A percentile compares a stretch with the other conserved stretches of the same genome.
These are phyloP conservation scores for Mesembrinibis cayennensis DNA, from an alignment of 2,113 vertebrate genomes.

Conservation along the genomic window DNA sequence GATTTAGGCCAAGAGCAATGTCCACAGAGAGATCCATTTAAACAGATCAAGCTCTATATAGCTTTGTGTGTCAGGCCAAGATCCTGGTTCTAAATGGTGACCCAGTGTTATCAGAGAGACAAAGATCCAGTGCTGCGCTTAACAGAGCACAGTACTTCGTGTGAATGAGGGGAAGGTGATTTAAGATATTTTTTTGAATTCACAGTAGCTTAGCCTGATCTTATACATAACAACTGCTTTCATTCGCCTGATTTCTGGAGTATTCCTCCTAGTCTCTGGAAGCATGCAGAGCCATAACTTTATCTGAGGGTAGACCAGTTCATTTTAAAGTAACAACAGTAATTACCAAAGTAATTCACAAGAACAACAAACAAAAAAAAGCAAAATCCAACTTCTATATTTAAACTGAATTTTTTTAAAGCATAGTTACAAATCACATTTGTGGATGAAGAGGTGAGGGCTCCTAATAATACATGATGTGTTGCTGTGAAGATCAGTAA, in stretches of 20 bases:
- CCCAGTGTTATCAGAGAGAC: background rate
- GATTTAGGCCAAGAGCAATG: background rate
- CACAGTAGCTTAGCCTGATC: background rate
- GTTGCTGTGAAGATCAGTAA: background rate
- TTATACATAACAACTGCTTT: background rate
- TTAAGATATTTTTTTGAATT: background rate
- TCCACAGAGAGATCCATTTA: background rate
- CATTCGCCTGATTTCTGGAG: background rate
- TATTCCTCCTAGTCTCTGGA: background rate
- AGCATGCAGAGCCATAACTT: background rate
- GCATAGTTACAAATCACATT: background rate
- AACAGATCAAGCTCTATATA: background rate
- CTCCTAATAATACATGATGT: background rate
- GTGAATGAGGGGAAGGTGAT: background rate
- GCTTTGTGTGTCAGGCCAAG: background rate
- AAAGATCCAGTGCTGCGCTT: background rate
- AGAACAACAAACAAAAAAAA: background rate
- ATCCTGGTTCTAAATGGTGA: background rate
- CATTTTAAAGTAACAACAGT: background rate
- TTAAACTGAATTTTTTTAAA: background rate
- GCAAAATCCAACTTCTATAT: background rate
- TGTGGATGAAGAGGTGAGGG: background rate
- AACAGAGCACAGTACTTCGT: background rate
- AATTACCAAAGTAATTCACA: background rate
- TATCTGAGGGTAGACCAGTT: background rate